Evolutionary conservation across 1,140 invertebrate genomes (phyloP), one percentile per base, ranked within the genome.

Genomic region (Drosophila tropicalis): DNA sequence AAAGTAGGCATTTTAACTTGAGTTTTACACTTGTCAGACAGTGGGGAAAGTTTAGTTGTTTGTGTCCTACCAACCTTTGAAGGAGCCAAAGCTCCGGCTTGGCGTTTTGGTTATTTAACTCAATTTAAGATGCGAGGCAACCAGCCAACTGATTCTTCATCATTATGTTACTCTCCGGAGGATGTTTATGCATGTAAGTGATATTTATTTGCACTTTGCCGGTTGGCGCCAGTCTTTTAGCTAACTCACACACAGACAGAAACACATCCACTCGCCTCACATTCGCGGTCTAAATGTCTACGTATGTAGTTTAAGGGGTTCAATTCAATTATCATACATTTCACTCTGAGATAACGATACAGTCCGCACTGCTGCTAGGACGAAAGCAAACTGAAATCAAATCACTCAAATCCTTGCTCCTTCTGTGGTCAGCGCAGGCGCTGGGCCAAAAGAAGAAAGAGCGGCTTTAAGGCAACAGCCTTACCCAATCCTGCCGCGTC

Each of bases 201-300:
- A 83, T 83, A 83, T 83, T 83, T 82, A 82, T 82, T 73, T 76
- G 62, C 66, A 73, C 77, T 62, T 69, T 69, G 41, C 73, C 70
- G 25, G 41, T 73, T 79, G 75, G 72, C 75, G 76, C 67, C 75
- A 78, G 61, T 70, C 62, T 63, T 22, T 51, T n/a, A 51, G 13
- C 44, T 54, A 55, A 40, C 51, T 51, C 54, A 54, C 12, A 70
- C 67, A 54, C 36, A 51, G 25, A 15, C 29, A n/a, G n/a, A 29
- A 61, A 39, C 25, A 19, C 70, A 51, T 19, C 5, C n/a, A 19
- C 2, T 32, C 15, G 6, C 6, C 39, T 15, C 41, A 51, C 32
- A 40, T 22, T 51, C 12, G 34, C 9, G 47, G 15, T 47, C 15
- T 47, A 17, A 47, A 15, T 36, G 61, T 29, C 15, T 55, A 36